Base-by-base conservation (phyloP, 2,797 vertebrate species). In the Pteronotus mesoamericanus region DNA sequence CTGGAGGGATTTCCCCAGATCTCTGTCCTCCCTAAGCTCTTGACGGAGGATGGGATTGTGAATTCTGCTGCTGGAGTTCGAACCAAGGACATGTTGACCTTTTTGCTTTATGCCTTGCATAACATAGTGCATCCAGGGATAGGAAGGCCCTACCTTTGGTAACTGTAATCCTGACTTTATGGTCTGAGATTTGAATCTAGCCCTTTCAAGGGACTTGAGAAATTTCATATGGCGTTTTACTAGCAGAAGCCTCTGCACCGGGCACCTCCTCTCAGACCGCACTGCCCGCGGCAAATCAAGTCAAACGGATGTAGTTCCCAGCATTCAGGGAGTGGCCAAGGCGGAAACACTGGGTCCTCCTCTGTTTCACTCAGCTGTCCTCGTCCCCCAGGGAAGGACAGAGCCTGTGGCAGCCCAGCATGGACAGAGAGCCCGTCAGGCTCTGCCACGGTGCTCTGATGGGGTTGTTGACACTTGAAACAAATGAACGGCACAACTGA, bases 11-110 rank as follows among this genome's bases (percentile, higher is more conserved):
- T 44, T 66, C 69, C 78, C 18, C 72, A 79, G 68, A 18, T 61
- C 37, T 93, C 72, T 15, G 0, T 72, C 86, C 48, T 77, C 96
- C 44, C 78, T 94, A 95, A 97, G 90, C 95, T 92, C 39, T 90
- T 96, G 96, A 94, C 78, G 91, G 94, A 90, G 78, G 91, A 21
- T 6, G 1, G 42, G 57, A 64, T 71, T 6, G 37, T 66, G 86
- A 79, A 37, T 53, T 86, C 75, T 0, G 6, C 91, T 69, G 69
- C 87, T 61, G 82, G 71, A 68, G 75, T 83, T 94, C 15, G 57
- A 92, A 57, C 79, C 0, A 22, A 92, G 88, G 94, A n/a, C 74
- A 0, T 5, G 59, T 21, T 90, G 86, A 88, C 87, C 61, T 93
- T 90, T 90, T 74, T 21, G 44, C 46, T 53, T 22, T 78, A 55